Evolutionary conservation across 1,140 invertebrate species (phyloP).

Genomic region (Trachelipus rathkii): DNA sequence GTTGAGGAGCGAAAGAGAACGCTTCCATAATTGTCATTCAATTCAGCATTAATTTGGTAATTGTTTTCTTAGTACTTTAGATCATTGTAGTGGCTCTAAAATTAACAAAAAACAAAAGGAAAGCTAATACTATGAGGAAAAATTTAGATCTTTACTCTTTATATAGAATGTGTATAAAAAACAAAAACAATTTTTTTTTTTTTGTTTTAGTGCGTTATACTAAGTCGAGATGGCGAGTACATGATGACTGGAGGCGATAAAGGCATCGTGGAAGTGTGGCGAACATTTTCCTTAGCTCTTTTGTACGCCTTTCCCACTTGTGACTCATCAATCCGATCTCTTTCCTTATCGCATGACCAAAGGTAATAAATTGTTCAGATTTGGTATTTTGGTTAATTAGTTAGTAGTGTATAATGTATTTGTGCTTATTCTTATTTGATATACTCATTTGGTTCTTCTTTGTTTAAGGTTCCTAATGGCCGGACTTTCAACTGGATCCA

Average conservation of each 20-base stretch:
- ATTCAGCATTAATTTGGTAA: too few relatives aligned
- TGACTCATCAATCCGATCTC: constrained; percentile 84
- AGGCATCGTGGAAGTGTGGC: constrained; percentile 96
- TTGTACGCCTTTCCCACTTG: constrained; percentile 95
- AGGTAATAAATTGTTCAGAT: too few relatives aligned
- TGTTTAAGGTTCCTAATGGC: constrained; percentile 85
- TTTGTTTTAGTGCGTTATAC: constrained; percentile 72
- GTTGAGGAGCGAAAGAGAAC: too few relatives aligned
- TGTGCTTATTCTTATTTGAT: too few relatives aligned
- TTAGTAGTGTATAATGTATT: too few relatives aligned
- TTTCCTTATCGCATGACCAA: constrained; percentile 94
- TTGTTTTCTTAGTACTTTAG: too few relatives aligned
- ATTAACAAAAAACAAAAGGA: too few relatives aligned
- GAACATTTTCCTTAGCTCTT: constrained; percentile 92
- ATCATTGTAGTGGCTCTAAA: too few relatives aligned
- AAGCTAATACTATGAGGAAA: too few relatives aligned
- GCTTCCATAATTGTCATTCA: too few relatives aligned
- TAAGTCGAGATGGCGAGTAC: constrained; percentile 97
- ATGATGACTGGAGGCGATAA: constrained; percentile 93
- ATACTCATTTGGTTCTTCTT: neutral
- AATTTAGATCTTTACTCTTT: too few relatives aligned
- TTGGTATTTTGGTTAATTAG: too few relatives aligned
- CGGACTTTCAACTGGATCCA: constrained; percentile 91
- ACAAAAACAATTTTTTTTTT: neutral
- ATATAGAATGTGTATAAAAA: neutral